Evolutionary conservation across 1,140 invertebrate species (phyloP), one percentile per base, ranked within the genome.

Genomic region (Aphidius gifuensis): DNA sequence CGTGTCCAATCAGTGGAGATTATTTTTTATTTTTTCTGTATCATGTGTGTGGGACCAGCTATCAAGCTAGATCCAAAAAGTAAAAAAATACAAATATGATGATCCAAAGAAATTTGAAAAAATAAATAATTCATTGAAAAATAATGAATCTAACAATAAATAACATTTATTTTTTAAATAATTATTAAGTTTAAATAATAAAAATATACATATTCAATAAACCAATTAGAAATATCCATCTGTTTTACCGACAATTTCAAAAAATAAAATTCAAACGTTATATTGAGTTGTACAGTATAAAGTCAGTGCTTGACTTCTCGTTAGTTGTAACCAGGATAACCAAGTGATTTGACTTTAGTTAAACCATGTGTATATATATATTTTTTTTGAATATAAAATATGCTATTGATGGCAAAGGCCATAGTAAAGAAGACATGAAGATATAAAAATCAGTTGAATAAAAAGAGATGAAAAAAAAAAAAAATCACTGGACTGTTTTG

Each of bases 191-290:
- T 32, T 32, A 32, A 32, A 32, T 32, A 32, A 32, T 32, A 32
- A 16, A 16, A 16, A 16, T 16, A 16, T 16, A 16, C 16, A 16
- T 16, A 16, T 16, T 16, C 16, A 16, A 16, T 16, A 16, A 80
- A 75, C 74, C 76, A 80, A 80, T 80, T 80, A 80, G 78, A 80
- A 78, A 78, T 78, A 74, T 69, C 76, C 62, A 57, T 60, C 79
- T 81, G 79, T 78, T 80, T 81, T 81, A 81, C 77, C 77, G 74
- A 80, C 78, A 76, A 77, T 78, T 76, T 79, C 74, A 64, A 70
- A 62, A 60, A 58, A 32, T 32, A 4, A 16, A 32, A 32, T 32
- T 32, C 4, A 70, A 72, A 74, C 71, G 70, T 61, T 55, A 71
- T 78, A 78, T 80, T 79, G 78, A 80, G 78, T 79, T 78, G 78